These are phyloP conservation scores for Epinotia bilunana DNA, from an alignment of 2,888 invertebrate genomes.

Conservation along the genomic window DNA sequence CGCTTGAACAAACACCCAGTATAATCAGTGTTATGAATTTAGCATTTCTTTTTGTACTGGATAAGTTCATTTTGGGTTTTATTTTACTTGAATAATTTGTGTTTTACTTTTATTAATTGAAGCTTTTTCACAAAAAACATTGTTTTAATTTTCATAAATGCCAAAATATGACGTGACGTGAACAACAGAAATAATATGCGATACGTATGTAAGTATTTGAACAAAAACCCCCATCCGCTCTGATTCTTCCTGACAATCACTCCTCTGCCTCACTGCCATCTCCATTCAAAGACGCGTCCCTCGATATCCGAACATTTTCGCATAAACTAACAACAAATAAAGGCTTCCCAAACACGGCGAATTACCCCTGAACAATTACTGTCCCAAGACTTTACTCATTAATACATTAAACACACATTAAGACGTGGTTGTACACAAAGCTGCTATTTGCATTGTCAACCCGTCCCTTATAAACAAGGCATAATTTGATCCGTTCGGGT, in stretches of 20 bases:
- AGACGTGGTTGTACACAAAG: slow-evolving; percentile 42
- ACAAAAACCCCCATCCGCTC: slow-evolving; percentile 4
- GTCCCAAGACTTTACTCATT: slow-evolving; percentile 45
- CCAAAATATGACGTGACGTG: background rate
- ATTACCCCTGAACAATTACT: slow-evolving; percentile 44
- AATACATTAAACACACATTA: slow-evolving; percentile 46
- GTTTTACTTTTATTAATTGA: background rate
- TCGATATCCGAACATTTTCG: slow-evolving; percentile 5
- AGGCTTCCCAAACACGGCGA: slow-evolving; percentile 34
- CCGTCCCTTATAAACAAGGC: slow-evolving; percentile 40
- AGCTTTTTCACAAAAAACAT: background rate
- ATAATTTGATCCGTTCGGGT: slow-evolving; percentile 44
- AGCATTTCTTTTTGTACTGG: background rate
- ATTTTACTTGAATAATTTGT: background rate
- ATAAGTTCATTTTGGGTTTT: background rate
- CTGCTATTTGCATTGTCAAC: slow-evolving; percentile 42
- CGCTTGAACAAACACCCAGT: too few species aligned
- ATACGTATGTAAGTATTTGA: background rate
- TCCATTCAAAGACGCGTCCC: background rate
- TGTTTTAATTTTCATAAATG: background rate
- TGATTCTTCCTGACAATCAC: slow-evolving; percentile 15
- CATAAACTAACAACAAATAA: slow-evolving; percentile 36
- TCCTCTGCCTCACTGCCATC: slow-evolving; percentile 3
- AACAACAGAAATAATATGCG: background rate
- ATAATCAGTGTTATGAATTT: background rate